Conservation (phyloP, 1,140 invertebrate species). For the Homarus americanus region DNA sequence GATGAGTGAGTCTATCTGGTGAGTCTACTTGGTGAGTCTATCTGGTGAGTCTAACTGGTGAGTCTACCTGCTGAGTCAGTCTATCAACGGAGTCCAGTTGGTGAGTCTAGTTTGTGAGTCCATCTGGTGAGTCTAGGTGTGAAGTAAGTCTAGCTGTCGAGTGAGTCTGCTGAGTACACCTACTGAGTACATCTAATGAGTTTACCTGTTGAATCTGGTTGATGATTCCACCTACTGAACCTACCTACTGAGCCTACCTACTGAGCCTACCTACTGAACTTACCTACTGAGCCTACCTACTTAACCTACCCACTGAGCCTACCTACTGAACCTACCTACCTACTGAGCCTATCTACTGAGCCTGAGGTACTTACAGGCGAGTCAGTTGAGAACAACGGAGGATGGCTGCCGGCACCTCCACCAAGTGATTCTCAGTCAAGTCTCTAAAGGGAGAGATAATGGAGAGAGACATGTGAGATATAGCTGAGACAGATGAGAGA, state of each 20-base stretch:
- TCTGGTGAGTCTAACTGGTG: too few species aligned
- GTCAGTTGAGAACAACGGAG: constrained; percentile 31
- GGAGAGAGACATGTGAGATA: neutral
- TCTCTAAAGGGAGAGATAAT: constrained; percentile 35
- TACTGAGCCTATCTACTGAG: neutral
- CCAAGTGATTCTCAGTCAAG: constrained; percentile 55
- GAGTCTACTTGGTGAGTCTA: too few species aligned
- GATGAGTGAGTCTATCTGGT: too few species aligned
- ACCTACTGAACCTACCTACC: neutral
- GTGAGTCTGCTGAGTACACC: too few species aligned
- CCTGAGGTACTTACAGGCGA: constrained; percentile 52
- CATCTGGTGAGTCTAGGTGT: neutral
- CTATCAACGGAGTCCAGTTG: too few species aligned
- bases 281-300: neutral
- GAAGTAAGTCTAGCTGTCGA: too few species aligned
- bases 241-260: too few species aligned
- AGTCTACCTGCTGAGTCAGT: too few species aligned
- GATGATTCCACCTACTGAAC: too few species aligned
- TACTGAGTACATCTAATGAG: too few species aligned
- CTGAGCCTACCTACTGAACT: neutral
- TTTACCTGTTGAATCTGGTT: too few species aligned
- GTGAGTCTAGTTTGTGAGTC: neutral
- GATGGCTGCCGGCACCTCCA: constrained; percentile 35
- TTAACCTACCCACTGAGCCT: neutral
- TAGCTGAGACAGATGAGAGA: neutral